Evolutionary conservation across 2,797 vertebrate genomes (phyloP).

Genomic region (Vipera latastei): DNA sequence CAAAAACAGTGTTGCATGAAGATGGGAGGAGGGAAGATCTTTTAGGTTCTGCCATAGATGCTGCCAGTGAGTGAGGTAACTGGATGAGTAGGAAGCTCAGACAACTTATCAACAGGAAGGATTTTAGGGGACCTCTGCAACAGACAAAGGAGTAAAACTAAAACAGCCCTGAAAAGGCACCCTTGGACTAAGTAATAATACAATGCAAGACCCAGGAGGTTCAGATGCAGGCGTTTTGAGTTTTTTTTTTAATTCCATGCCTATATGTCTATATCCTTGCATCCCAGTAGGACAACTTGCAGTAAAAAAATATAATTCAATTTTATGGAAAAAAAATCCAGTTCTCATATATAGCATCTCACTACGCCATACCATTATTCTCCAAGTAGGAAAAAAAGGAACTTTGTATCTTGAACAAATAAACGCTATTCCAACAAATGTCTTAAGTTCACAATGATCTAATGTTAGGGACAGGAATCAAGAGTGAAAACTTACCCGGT

Average conservation of each 20-base stretch:
- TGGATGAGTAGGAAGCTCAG: not conserved
- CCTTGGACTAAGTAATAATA: not conserved
- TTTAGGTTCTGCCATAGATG: not conserved
- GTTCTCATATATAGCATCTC: not conserved
- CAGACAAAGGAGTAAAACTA: not conserved
- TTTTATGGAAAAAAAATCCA: not conserved
- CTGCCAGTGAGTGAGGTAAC: not conserved
- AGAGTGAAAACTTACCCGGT: slow-evolving; percentile 68
- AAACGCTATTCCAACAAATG: not conserved
- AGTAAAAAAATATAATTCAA: not conserved
- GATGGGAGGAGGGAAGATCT: not conserved
- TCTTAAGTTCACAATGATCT: not conserved
- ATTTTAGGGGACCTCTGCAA: not conserved
- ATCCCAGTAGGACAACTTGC: not conserved
- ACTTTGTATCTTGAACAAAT: not conserved
- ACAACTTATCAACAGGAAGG: not conserved
- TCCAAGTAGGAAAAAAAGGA: not conserved
- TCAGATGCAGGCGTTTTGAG: not conserved
- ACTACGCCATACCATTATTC: not conserved
- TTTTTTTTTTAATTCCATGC: not conserved
- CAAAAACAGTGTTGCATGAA: not conserved
- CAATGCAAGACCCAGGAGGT: not conserved
- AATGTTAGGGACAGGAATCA: not conserved
- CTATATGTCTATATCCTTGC: not conserved
- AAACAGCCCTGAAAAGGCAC: not conserved